Percentiles rank a stretch among this genome's conserved stretches.
These are phyloP conservation scores for Sarotherodon lohbergeri DNA, from an alignment of 2,113 vertebrate species.

Conservation along the genomic window DNA sequence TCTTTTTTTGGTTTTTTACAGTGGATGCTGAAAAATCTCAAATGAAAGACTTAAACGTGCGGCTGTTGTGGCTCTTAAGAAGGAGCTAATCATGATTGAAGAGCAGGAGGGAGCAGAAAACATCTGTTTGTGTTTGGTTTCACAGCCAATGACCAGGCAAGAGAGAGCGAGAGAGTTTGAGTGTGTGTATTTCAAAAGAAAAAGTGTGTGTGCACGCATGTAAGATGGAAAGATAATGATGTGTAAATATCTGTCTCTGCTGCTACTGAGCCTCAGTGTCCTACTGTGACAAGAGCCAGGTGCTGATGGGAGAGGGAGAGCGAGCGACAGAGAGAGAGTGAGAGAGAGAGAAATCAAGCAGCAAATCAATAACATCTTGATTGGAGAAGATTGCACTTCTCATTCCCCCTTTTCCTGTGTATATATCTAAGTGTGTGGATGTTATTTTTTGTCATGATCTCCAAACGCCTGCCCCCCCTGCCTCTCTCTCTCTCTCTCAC, in stretches of 20 bases:
- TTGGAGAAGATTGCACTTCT: slow-evolving; percentile 64
- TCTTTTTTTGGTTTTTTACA: background rate
- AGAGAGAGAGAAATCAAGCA: slow-evolving; percentile 38
- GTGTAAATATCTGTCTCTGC: slow-evolving; percentile 48
- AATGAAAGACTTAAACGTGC: background rate
- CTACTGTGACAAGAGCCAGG: slow-evolving; percentile 67
- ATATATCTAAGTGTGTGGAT: slow-evolving; percentile 17
- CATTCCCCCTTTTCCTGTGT: slow-evolving; percentile 36
- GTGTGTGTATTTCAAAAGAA: slow-evolving; percentile 14
- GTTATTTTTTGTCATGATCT: slow-evolving; percentile 34
- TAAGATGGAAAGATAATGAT: slow-evolving; percentile 49
- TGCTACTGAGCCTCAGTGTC: slow-evolving; percentile 37
- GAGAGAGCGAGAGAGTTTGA: background rate
- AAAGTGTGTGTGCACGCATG: background rate
- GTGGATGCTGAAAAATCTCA: background rate
- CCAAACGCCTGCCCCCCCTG: background rate
- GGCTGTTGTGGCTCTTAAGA: background rate
- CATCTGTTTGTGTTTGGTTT: slow-evolving; percentile 24
- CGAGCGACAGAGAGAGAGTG: background rate
- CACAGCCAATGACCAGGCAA: background rate
- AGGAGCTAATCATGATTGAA: background rate
- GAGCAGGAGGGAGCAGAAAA: slow-evolving; percentile 4
- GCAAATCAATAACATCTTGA: slow-evolving; percentile 67
- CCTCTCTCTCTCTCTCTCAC: background rate
- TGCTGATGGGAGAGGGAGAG: slow-evolving; percentile 21